Evolutionary conservation across 2,113 vertebrate genomes (phyloP).

Genomic region (Acrocephalus arundinaceus): DNA sequence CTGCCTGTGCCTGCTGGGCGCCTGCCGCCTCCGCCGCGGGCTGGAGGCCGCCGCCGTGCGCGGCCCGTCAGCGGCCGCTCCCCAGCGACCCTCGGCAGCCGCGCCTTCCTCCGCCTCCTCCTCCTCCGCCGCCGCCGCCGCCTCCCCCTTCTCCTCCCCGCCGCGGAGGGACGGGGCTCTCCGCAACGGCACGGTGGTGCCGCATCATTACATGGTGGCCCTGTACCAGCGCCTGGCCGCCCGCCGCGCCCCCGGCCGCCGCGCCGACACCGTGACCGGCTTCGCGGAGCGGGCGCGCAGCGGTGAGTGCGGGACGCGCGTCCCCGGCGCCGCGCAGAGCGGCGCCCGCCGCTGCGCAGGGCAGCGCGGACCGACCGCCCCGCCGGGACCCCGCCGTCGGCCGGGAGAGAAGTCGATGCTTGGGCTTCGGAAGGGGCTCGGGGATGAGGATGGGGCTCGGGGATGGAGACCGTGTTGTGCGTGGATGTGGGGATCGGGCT

Average conservation of each 20-base stretch:
- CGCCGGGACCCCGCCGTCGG: not conserved
- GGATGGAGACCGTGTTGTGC: not conserved
- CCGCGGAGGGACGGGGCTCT: not conserved
- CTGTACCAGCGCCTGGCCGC: conserved; percentile 78
- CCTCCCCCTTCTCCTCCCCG: conserved; percentile 17
- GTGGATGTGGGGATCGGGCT: not conserved
- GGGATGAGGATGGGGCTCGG: too few relatives aligned
- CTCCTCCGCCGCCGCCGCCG: not conserved
- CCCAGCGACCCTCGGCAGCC: conserved; percentile 12
- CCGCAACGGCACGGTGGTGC: conserved; percentile 75
- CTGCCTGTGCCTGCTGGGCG: conserved; percentile 60
- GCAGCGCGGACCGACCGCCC: not conserved
- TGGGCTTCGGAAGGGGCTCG: not conserved
- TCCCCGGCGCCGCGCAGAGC: not conserved
- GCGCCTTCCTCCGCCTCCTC: conserved; percentile 6
- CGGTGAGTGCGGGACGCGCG: conserved; percentile 25
- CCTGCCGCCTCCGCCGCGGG: conserved; percentile 48
- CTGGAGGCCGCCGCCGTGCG: conserved; percentile 42
- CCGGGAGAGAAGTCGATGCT: not conserved
- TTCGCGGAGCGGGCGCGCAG: conserved; percentile 78
- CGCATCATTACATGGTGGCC: conserved; percentile 84
- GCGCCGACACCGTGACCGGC: conserved; percentile 83
- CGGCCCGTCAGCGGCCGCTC: not conserved
- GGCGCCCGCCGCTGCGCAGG: not conserved
- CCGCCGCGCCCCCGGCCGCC: conserved; percentile 24